Conservation (phyloP, 2,888 invertebrate species). For the Dynastes maya region DNA sequence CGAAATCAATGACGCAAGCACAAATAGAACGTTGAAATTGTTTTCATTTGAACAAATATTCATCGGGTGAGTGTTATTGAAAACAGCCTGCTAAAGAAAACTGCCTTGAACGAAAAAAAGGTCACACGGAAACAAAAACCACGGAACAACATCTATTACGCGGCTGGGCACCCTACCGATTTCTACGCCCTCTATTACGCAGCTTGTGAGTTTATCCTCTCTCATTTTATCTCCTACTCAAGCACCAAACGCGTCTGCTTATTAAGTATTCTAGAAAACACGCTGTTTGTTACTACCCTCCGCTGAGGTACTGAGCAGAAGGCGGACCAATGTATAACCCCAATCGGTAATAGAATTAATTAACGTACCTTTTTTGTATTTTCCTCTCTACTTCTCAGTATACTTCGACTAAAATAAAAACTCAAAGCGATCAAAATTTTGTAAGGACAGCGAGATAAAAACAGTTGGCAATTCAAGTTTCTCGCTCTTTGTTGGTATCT, state of each 20-base stretch:
- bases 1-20: slow-evolving; percentile 24
- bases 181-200: slow-evolving; percentile 38
- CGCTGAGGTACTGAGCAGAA: slow-evolving; percentile 14
- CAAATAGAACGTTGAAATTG: slow-evolving; percentile 17
- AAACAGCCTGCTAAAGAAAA: slow-evolving; percentile 28
- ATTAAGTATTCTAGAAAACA: slow-evolving; percentile 45
- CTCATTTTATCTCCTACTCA: slow-evolving; percentile 10
- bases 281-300: slow-evolving; percentile 13
- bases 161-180: slow-evolving; percentile 43
- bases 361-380: slow-evolving; percentile 32
- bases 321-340: slow-evolving; percentile 10
- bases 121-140: slow-evolving; percentile 41
- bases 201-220: slow-evolving; percentile 10
- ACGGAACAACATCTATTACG: slow-evolving; percentile 45
- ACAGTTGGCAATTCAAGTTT: slow-evolving; percentile 7
- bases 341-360: slow-evolving; percentile 36
- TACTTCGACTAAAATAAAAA: slow-evolving; percentile 5
- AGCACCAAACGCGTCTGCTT: slow-evolving; percentile 8
- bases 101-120: slow-evolving; percentile 13
- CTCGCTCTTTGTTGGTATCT: slow-evolving; percentile 8
- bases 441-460: slow-evolving; percentile 3
- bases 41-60: slow-evolving; percentile 38
- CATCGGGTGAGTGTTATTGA: slow-evolving; percentile 37
- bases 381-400: slow-evolving; percentile 2
- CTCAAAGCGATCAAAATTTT: neutral